Percentiles rank a stretch among this genome's conserved stretches.
Evolutionary conservation across 1,140 invertebrate species (phyloP).

Genomic region (Pseudobourletiella spinata): DNA sequence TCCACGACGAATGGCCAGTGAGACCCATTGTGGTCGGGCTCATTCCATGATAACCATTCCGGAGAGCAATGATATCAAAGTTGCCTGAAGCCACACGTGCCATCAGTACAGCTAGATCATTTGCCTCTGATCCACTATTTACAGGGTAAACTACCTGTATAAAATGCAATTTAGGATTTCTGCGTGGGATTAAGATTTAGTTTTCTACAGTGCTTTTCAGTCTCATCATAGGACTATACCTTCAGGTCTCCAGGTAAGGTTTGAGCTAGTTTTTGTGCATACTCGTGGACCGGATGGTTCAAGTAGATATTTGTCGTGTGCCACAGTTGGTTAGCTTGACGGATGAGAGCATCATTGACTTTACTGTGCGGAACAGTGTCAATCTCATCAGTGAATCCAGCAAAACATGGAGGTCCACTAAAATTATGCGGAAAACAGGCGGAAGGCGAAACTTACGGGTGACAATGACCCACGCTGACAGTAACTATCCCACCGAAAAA

Average conservation of each 20-base stretch:
- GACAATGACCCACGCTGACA: constrained; percentile 93
- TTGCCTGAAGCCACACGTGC: constrained; percentile 73
- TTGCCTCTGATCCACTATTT: constrained; percentile 95
- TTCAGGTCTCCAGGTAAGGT: constrained; percentile 80
- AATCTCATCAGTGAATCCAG: too few species aligned
- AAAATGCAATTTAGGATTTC: neutral
- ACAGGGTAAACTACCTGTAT: constrained; percentile 82
- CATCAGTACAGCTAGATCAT: constrained; percentile 83
- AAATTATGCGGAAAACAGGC: too few species aligned
- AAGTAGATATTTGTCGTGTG: constrained; percentile 88
- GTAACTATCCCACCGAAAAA: constrained; percentile 95
- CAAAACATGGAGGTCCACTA: too few species aligned
- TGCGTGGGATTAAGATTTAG: neutral
- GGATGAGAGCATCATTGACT: constrained; percentile 61
- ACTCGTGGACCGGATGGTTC: constrained; percentile 83
- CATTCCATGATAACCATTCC: constrained; percentile 73
- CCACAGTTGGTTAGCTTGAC: constrained; percentile 74
- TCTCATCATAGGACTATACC: constrained; percentile 48
- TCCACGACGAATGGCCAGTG: constrained; percentile 70
- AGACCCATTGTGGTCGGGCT: constrained; percentile 71
- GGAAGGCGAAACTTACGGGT: constrained; percentile 92
- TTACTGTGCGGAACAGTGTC: constrained; percentile 48
- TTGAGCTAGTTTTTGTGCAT: constrained; percentile 65
- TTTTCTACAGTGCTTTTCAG: neutral
- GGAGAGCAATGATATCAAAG: constrained; percentile 72